Evolutionary conservation across 2,888 invertebrate species (phyloP), one percentile per base, ranked within the genome.

Genomic region (Hetaerina titia): DNA sequence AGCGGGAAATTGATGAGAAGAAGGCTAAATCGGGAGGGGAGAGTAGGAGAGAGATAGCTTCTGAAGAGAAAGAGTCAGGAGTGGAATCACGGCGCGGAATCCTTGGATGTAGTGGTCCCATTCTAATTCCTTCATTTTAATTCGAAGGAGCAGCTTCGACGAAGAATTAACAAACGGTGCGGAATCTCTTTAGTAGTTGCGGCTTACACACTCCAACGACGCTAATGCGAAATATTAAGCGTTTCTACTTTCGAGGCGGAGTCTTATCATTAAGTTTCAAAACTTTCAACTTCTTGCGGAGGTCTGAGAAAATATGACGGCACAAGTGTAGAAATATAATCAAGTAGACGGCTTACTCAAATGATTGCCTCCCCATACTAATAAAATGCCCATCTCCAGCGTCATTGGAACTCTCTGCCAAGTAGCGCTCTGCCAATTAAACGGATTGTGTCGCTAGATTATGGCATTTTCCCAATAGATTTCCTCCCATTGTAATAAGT

Each of bases 201-300:
- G 45, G 19, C 69, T 69, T 69, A 69, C 69, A 69, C 69, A 69
- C 69, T 9, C 22, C 69, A 69, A 69, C n/a, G 69, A 22, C 22
- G 69, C 69, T 69, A 69, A 69, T 69, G 22, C 69, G 69, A 69
- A n/a, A 69, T 69, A 69, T 69, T n/a, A n/a, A 69, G 69, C 69
- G 17, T 69, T n/a, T 69, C 69, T n/a, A 69, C 22, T 69, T 69
- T n/a, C n/a, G 69, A n/a, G 69, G 9, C 45, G 45, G 45, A 45
- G 45, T 45, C 45, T 45, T 45, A 22, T 69, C n/a, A 22, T 69
- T 5, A n/a, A 69, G 69, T 69, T 69, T 22, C 8, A 22, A 69
- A 69, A 69, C 69, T n/a, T 8, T 9, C n/a, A 22, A 22, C 5
- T 8, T 69, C 7, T 7, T 22, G 69, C 17, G n/a, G 22, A 69